Base-by-base conservation (phyloP, 2,113 vertebrate species). In the Eurypyga helias region DNA sequence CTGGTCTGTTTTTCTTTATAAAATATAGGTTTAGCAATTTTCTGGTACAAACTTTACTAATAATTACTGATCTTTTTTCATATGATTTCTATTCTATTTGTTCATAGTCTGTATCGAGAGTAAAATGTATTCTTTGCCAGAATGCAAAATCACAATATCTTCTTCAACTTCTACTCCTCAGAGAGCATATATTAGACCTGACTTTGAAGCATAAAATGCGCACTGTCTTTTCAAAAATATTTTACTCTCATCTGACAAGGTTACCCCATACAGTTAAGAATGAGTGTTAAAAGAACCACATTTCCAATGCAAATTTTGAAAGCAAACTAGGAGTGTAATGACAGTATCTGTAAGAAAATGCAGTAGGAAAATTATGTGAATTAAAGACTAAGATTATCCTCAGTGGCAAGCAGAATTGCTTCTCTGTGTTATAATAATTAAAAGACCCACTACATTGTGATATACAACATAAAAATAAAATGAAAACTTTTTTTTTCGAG, bases 381-480 rank as follows among this genome's bases (percentile, higher is more conserved):
- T 75, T 86, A 87, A 93, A 93, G 54, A 24, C n/a, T 45, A 54
- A 58, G 54, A 65, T 23, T 72, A 45, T 72, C 19, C 33, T 58
- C n/a, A 72, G 10, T 36, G 46, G 11, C 16, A 69, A 46, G 21
- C 17, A 88, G 29, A 24, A 62, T 36, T 91, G 14, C 8, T 91
- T 82, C 15, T 28, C 49, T 46, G 14, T 66, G 17, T 57, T 85
- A 71, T 7, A 15, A 23, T 9, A 65, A 67, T 48, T 67, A 65
- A 41, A 79, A 87, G 2, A 2, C n/a, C n/a, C n/a, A 2, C 5
- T 72, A 11, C 17, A 38, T 21, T 0, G 0, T 41, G 18, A 46
- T 72, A 14, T 10, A 25, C 4, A 76, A 84, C 89, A 17, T 19
- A 5, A 51, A 93, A 82, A 77, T 6, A 0, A 73, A 61, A 61